These are phyloP conservation scores for Lutjanus argentimaculatus DNA, from an alignment of 2,797 vertebrate species.

Conservation along the genomic window DNA sequence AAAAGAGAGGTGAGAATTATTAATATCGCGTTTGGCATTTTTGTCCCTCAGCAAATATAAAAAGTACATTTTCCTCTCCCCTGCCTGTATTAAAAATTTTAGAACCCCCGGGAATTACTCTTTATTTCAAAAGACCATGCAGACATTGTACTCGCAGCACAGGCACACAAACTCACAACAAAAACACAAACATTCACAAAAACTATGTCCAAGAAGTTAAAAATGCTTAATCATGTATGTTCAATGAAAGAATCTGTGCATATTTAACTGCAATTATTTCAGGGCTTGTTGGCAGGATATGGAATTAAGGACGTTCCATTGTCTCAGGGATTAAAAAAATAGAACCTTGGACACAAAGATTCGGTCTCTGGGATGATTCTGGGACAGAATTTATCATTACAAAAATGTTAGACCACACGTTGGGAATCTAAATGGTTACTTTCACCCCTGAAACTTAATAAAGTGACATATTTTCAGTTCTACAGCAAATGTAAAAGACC, in stretches of 20 bases:
- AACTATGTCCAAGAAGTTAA: conserved; percentile 23
- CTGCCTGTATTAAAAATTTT: conserved; percentile 59
- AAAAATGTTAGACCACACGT: no score
- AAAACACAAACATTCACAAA: conserved; percentile 31
- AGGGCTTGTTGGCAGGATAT: not conserved
- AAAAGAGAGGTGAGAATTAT: conserved; percentile 78
- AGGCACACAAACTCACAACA: conserved; percentile 40
- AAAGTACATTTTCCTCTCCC: conserved; percentile 75
- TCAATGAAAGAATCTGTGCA: conserved; percentile 15
- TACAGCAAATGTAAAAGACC: no score
- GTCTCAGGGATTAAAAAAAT: no score
- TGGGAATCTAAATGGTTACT: no score
- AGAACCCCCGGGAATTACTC: conserved; percentile 38
- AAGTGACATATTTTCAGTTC: no score
- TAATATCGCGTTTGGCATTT: conserved; percentile 78
- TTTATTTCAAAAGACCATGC: conserved; percentile 56
- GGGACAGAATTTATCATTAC: no score
- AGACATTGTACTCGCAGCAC: conserved; percentile 32
- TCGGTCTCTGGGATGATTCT: no score
- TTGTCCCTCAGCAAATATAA: conserved; percentile 82
- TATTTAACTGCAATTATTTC: conserved; percentile 1
- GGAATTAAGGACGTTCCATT: no score
- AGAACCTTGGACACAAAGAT: no score
- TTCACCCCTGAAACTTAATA: no score
- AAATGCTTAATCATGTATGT: conserved; percentile 48